Percentiles rank a stretch among this genome's conserved stretches.
phyloP scores from a whole-genome alignment of 53 echinoderm and acorn worm species.

The Pentamera pediparva region DNA sequence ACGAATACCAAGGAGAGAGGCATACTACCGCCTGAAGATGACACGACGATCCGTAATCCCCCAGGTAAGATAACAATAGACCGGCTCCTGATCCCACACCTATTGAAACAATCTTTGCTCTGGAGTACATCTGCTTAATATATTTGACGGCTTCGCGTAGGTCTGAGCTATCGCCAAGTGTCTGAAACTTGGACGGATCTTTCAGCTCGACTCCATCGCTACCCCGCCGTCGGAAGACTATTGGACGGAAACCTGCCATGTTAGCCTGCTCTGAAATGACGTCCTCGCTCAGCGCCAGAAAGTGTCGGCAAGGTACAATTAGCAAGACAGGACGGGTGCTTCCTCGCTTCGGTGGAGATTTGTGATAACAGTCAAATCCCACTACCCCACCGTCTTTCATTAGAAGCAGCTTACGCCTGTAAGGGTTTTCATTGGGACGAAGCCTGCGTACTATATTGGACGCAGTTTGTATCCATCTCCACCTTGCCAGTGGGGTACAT shows the following conservation, averaged over 20 bases:
- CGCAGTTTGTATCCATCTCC: constrained; percentile 48
- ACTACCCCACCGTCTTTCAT: constrained; percentile 56
- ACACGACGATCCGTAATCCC: constrained; percentile 83
- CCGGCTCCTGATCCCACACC: constrained; percentile 66
- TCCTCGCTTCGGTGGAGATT: neutral
- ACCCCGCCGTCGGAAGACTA: constrained; percentile 79
- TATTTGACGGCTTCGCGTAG: constrained; percentile 67
- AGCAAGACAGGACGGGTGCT: constrained; percentile 44
- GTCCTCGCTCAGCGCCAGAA: neutral
- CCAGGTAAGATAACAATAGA: constrained; percentile 70
- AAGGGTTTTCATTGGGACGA: constrained; percentile 16
- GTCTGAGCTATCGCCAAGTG: constrained; percentile 75
- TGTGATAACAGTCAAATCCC: constrained; percentile 45
- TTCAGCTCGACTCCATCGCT: constrained; percentile 58
- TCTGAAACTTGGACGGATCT: constrained; percentile 72
- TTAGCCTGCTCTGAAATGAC: constrained; percentile 41
- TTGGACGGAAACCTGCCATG: constrained; percentile 53
- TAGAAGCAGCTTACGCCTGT: constrained; percentile 45
- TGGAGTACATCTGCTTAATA: constrained; percentile 41
- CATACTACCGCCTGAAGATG: constrained; percentile 70
- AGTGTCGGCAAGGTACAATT: constrained; percentile 39
- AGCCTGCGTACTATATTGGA: constrained; percentile 18
- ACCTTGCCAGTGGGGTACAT: constrained; percentile 50
- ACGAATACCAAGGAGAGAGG: constrained; percentile 73
- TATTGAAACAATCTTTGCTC: constrained; percentile 41